Base-by-base conservation (phyloP, 2,888 invertebrate species). In the Erebia aethiops region DNA sequence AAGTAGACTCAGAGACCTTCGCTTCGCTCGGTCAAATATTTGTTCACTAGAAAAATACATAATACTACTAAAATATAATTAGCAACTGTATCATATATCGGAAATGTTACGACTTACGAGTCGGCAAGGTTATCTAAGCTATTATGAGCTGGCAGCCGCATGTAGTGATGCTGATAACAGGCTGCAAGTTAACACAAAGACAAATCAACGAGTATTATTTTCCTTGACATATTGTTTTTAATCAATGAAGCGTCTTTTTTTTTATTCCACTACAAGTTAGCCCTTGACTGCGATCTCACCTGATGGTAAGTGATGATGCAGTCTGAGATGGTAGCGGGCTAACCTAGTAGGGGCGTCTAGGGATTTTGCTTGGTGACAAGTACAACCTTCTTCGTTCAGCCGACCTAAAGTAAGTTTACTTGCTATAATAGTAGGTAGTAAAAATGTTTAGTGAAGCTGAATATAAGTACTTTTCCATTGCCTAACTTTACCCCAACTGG, bases 61-160 rank as follows among this genome's bases (percentile, higher is more conserved):
- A 46, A 13, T 46, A 51, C n/a, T 7, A 51, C 7, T 51, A n/a
- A n/a, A n/a, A n/a, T n/a, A n/a, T n/a, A n/a, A n/a, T n/a, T n/a
- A n/a, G n/a, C n/a, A n/a, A n/a, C 18, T 4, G 46, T 62, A 62
- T 62, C 46, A 18, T 21, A 46, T 49, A 21, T 62, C 62, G 62
- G 62, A 62, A 62, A 46, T 46, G 46, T 49, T 21, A 41, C 18
- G 49, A 62, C 49, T 49, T 21, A 41, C 18, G 21, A 62, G 62
- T 49, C 62, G 21, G 61, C 62, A 62, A 62, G 62, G 62, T 62
- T 62, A 62, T 62, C 62, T 62, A 3, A 46, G 49, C 62, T 21
- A 49, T 49, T 62, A 46, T 49, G 49, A 46, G 46, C 46, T 62
- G 43, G 16, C 11, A 61, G 61, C 16, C 43, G 49, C 21, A 21